Evolutionary conservation across 2,113 vertebrate genomes (phyloP), one percentile per base, ranked within the genome.

Genomic region (Bos indicus): DNA sequence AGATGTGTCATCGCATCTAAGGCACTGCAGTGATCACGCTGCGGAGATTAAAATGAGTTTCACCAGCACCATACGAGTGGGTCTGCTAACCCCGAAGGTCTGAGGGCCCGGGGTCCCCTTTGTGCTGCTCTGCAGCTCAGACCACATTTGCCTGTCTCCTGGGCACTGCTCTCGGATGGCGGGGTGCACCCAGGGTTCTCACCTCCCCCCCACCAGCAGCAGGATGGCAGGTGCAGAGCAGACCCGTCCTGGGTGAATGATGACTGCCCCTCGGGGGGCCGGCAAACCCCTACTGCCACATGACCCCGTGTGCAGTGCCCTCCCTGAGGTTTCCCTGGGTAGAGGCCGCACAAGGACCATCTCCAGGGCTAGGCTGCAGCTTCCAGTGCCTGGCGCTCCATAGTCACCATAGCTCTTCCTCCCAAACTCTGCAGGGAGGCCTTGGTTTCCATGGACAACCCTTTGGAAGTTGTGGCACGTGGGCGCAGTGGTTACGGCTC

Each of bases 271-370:
- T n/a, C 2, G 6, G 60, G 59, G 77, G 16, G 8, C 33, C 2
- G 7, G 10, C 14, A 56, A 15, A 82, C 28, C 48, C 17, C 43
- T 56, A 56, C 74, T 81, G 52, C 26, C 4, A 0, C 10, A 40
- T 10, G 33, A 9, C 19, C 21, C 67, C 11, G 8, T 51, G 60
- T 62, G 21, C 21, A 43, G 19, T 21, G 36, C 33, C 16, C 54
- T 60, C 59, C 36, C 40, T 9, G 21, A 23, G 56, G 46, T 43
- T 12, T 40, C 6, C 2, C 0, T 0, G 1, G 30, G 62, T 8
- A 56, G 74, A 84, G 51, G 23, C 57, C 80, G 52, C 28, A 8
- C 13, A 51, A 96, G 10, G 23, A 52, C 4, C 0, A 67, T 36
- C 71, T 93, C 91, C 59, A 67, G 40, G 10, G 13, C 26, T 43